Evolutionary conservation across 2,888 invertebrate genomes (phyloP).

Genomic region (Acrocyrtus sp.): DNA sequence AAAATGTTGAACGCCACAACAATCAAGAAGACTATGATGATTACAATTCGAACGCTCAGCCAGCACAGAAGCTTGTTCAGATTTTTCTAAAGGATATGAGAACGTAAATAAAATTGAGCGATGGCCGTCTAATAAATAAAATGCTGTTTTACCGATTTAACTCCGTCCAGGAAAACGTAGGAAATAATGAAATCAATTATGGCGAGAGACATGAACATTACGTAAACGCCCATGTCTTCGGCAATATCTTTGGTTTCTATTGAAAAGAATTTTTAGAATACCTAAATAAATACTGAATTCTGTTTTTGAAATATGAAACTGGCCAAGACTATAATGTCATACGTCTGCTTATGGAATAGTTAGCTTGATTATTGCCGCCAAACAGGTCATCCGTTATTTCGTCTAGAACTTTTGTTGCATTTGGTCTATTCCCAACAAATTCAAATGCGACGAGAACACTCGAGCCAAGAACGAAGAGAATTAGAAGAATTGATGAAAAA

Average conservation of each 20-base stretch:
- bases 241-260: slow-evolving; percentile 44
- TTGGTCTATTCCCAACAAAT: slow-evolving; percentile 37
- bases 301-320: not conserved
- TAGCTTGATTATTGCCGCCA: slow-evolving; percentile 24
- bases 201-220: slow-evolving; percentile 52
- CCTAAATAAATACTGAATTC: not conserved
- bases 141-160: slow-evolving; percentile 31
- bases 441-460: slow-evolving; percentile 52
- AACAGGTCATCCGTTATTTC: slow-evolving; percentile 51
- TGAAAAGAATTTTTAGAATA: no score
- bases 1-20: slow-evolving; percentile 48
- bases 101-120: no score
- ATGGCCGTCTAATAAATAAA: no score
- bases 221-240: slow-evolving; percentile 55
- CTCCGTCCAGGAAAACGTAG: slow-evolving; percentile 53
- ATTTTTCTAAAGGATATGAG: slow-evolving; percentile 20
- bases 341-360: not conserved
- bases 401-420: slow-evolving; percentile 47
- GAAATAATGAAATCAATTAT: slow-evolving; percentile 53
- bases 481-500: slow-evolving; percentile 36
- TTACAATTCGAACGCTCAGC: slow-evolving; percentile 44
- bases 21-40: slow-evolving; percentile 42
- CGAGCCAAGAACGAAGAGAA: slow-evolving; percentile 51
- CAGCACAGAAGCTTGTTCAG: slow-evolving; percentile 42
- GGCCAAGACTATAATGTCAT: no score